Conservation (phyloP, 2,888 invertebrate species). For the Ennomos fuscantarius region DNA sequence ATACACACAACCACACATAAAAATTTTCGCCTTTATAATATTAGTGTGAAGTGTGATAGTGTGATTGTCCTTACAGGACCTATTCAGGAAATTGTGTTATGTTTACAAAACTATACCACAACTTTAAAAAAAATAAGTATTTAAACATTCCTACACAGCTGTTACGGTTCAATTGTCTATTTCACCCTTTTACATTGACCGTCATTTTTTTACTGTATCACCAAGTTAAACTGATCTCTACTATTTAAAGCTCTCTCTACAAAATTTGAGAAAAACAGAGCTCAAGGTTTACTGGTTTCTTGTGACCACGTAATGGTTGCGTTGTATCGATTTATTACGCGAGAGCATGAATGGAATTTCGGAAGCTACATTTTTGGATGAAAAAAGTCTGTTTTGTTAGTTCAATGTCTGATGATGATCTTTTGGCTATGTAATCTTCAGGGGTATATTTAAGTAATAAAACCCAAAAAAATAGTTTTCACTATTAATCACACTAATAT, state of each 20-base stretch:
- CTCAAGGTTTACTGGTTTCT: constrained; percentile 25
- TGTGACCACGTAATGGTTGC: constrained; percentile 37
- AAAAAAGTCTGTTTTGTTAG: constrained; percentile 2
- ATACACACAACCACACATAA: no score
- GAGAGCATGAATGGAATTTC: constrained; percentile 41
- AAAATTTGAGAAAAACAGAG: constrained; percentile 2
- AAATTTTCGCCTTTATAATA: no score
- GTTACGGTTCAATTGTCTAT: constrained; percentile 35
- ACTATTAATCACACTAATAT: no score
- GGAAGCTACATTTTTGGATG: constrained; percentile 35
- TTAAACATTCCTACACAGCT: constrained; percentile 24
- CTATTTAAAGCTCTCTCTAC: neutral
- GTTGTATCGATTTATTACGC: constrained; percentile 45
- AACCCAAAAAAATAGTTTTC: no score
- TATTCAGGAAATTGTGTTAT: no score
- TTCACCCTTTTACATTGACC: constrained; percentile 30
- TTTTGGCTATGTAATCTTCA: no score
- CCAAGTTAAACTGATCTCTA: constrained; percentile 25
- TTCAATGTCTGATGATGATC: neutral
- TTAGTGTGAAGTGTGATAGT: no score
- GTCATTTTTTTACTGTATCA: constrained; percentile 37
- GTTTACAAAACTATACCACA: neutral
- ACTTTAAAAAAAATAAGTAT: constrained; percentile 17
- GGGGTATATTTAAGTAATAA: no score
- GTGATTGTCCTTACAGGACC: no score